Base-by-base conservation (phyloP, 2,888 invertebrate species). In the Piscicola geometra region DNA sequence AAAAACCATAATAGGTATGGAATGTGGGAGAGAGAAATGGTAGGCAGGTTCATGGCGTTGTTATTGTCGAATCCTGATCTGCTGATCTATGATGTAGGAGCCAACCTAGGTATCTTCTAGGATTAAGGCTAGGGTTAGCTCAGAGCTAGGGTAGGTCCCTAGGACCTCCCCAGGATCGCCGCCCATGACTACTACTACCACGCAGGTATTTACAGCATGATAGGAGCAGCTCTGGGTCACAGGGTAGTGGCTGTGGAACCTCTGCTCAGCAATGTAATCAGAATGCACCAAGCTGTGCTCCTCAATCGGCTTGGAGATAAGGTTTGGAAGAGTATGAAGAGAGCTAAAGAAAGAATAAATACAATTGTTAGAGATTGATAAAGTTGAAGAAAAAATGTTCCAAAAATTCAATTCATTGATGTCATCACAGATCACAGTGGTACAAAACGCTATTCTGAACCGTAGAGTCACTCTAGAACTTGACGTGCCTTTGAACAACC, bases 231-330 rank as follows among this genome's bases (percentile, higher is more conserved):
- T 0, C 75, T 78, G 75, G 80, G 80, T 32, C 79, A 77, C 72
- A 30, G 50, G 25, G 80, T 80, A 1, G 68, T 80, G 36, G 80
- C 80, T 0, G 78, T 80, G 1, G 80, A 80, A 32, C 80, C 80
- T 0, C 56, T 71, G 32, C 15, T 47, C 3, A 72, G 75, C 15
- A 80, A 79, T 75, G 64, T 79, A 18, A 32, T 73, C 41, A 77
- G 75, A 15, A 66, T 80, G 30, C 77, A 77, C 35, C 76, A 78
- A 60, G 78, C 78, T n/a, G 73, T 77, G 12, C n/a, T 78, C 33
- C 21, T 79, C 35, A 70, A 71, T 18, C 64, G 71, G 5, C n/a
- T 76, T 21, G 50, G 30, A n/a, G 75, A 76, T 41, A 77, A 78
- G 73, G 76, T 76, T 28, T n/a, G n/a, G n/a, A n/a, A n/a, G n/a